A percentile compares a stretch with the other conserved stretches of the same genome.
phyloP scores from a whole-genome alignment of 1,140 invertebrate genomes.

The Oryctes rhinoceros region DNA sequence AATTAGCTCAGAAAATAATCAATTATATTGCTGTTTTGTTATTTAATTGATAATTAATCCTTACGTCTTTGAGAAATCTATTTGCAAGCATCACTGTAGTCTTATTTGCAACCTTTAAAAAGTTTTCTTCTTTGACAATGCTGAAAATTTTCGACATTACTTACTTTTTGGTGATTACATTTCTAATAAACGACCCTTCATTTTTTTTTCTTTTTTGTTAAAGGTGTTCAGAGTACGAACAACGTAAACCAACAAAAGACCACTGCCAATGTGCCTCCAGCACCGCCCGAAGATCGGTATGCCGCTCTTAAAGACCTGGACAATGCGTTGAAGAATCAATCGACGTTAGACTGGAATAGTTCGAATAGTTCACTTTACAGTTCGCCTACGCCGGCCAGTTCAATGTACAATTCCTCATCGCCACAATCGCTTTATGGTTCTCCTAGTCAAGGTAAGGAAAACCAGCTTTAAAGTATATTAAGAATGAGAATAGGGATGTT shows the following conservation, averaged over 20 bases:
- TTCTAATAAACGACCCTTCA: not conserved
- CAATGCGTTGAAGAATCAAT: constrained; percentile 57
- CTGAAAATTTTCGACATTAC: no score
- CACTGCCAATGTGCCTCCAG: constrained; percentile 47
- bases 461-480: not conserved
- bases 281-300: constrained; percentile 78
- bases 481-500: no score
- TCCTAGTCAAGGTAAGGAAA: constrained; percentile 58
- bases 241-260: constrained; percentile 13
- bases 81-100: no score
- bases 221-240: constrained; percentile 8
- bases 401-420: constrained; percentile 58
- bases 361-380: constrained; percentile 59
- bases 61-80: no score
- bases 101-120: no score
- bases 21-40: no score
- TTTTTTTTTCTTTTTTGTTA: not conserved
- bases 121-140: no score
- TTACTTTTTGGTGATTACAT: not conserved
- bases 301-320: constrained; percentile 85
- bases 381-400: constrained; percentile 58
- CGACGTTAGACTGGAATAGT: constrained; percentile 53
- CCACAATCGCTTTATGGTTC: constrained; percentile 60
- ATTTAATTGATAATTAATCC: no score
- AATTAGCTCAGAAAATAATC: no score